Conservation (phyloP, 1,140 invertebrate species). For the Ostrea edulis region DNA sequence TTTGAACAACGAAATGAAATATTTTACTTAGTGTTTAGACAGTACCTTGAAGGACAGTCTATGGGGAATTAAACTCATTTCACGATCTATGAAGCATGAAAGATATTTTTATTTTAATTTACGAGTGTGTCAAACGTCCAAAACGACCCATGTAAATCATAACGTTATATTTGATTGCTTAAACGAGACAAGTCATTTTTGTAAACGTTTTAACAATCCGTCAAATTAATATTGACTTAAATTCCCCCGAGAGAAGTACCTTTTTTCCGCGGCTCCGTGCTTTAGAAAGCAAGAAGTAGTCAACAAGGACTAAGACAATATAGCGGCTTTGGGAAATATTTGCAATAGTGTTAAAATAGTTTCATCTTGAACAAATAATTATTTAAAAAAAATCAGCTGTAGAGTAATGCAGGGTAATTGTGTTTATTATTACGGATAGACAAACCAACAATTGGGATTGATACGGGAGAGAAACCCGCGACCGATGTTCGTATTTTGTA, state of each 20-base stretch:
- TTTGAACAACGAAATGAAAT: background rate
- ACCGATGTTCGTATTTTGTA: slow-evolving; percentile 6
- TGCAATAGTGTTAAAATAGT: background rate
- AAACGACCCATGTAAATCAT: background rate
- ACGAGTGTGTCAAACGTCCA: slow-evolving; percentile 15
- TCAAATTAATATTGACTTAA: slow-evolving; percentile 15
- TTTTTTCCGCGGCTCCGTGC: background rate
- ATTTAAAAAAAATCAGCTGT: background rate
- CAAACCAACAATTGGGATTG: background rate
- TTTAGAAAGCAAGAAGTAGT: background rate
- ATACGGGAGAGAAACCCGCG: background rate
- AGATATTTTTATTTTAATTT: background rate
- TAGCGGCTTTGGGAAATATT: background rate
- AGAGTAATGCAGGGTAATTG: background rate
- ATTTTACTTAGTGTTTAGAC: background rate
- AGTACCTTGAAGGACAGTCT: background rate
- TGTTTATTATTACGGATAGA: slow-evolving; percentile 18
- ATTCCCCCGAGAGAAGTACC: background rate
- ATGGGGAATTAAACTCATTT: background rate
- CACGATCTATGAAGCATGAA: background rate
- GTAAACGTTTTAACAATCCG: slow-evolving; percentile 14
- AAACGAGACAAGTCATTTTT: background rate
- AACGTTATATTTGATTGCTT: background rate
- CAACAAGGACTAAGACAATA: no score
- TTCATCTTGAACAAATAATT: background rate